phyloP scores from a whole-genome alignment of 2,113 vertebrate species.

The Tyrannus savana region DNA sequence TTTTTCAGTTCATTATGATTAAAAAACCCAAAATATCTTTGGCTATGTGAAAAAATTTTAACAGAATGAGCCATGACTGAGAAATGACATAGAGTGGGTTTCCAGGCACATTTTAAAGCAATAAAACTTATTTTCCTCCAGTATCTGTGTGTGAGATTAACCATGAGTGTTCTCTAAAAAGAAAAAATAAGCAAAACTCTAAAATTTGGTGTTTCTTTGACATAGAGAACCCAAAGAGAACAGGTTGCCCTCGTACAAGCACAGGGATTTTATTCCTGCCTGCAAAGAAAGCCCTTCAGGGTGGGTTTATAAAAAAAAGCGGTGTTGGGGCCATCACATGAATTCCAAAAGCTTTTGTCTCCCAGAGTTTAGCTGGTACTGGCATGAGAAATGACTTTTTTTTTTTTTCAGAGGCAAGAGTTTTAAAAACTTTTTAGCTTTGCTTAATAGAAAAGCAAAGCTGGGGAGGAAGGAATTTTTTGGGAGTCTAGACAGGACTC shows the following conservation, averaged over 20 bases:
- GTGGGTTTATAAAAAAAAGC: background rate
- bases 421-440: background rate
- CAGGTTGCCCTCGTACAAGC: background rate
- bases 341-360: background rate
- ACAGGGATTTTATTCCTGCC: background rate
- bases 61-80: background rate
- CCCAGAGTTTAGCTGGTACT: background rate
- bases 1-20: background rate
- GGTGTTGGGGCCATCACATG: background rate
- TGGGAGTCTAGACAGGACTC: constrained; percentile 46
- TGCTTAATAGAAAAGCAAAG: background rate
- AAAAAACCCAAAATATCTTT: background rate
- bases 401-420: background rate
- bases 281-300: background rate
- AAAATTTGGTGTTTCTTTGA: background rate
- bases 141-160: background rate
- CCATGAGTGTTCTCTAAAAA: background rate
- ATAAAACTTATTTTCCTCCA: background rate
- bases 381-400: background rate
- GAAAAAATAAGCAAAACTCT: background rate
- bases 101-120: background rate
- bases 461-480: constrained; percentile 1
- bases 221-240: background rate
- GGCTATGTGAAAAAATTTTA: background rate
- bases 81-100: background rate